Evolutionary conservation across 2,888 invertebrate genomes (phyloP).

Genomic region (Drosophila formosana): DNA sequence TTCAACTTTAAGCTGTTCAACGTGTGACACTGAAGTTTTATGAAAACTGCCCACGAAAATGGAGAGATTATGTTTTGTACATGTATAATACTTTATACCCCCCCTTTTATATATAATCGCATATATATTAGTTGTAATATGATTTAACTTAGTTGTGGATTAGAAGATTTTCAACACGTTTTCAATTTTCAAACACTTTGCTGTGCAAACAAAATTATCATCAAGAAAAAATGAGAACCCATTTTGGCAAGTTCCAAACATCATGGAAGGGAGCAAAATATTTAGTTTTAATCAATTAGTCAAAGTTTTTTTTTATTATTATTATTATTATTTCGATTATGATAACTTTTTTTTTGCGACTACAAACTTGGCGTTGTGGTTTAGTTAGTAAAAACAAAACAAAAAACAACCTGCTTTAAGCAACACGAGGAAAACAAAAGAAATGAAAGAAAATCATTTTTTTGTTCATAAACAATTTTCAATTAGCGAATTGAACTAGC

Average conservation of each 20-base stretch:
- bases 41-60: slow-evolving; percentile 78
- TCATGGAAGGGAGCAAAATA: slow-evolving; percentile 9
- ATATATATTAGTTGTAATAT: slow-evolving; percentile 12
- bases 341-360: slow-evolving; percentile 6
- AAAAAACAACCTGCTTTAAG: slow-evolving; percentile 44
- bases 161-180: slow-evolving; percentile 35
- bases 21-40: slow-evolving; percentile 72
- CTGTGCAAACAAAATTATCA: slow-evolving; percentile 63
- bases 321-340: neutral
- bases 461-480: slow-evolving; percentile 13
- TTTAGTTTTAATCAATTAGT: slow-evolving; percentile 44
- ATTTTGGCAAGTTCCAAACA: slow-evolving; percentile 31
- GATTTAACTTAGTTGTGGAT: slow-evolving; percentile 15
- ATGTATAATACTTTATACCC: slow-evolving; percentile 46
- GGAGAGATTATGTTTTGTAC: slow-evolving; percentile 75
- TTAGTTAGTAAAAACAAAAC: slow-evolving; percentile 10
- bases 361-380: slow-evolving; percentile 26
- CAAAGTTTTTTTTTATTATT: slow-evolving; percentile 41
- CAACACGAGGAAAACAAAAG: slow-evolving; percentile 31
- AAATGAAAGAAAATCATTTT: slow-evolving; percentile 13
- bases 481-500: slow-evolving; percentile 57
- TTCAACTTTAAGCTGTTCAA: slow-evolving; percentile 44
- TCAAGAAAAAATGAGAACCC: slow-evolving; percentile 5
- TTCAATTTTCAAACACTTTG: slow-evolving; percentile 52
- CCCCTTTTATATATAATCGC: slow-evolving; percentile 16